Evolutionary conservation across 2,888 invertebrate genomes (phyloP).

Genomic region (Helobdella robusta): DNA sequence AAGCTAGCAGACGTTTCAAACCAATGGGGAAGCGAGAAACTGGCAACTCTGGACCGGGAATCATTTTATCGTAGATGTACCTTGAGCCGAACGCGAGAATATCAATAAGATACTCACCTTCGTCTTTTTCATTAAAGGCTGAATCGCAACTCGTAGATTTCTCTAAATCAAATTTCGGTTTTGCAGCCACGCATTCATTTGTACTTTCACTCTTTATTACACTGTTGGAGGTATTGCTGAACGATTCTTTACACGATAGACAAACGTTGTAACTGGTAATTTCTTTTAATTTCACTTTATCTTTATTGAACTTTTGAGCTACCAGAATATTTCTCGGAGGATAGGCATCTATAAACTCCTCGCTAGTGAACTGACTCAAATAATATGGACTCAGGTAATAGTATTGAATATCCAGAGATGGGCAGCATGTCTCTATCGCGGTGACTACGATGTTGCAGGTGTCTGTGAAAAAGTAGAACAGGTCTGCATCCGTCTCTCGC

Average conservation of each 20-base stretch:
- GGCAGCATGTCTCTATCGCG: constrained; percentile 59
- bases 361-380: constrained; percentile 28
- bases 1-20: constrained; percentile 53
- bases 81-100: constrained; percentile 53
- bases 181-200: too few species aligned
- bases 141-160: constrained; percentile 42
- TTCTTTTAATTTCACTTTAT: constrained; percentile 49
- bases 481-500: constrained; percentile 44
- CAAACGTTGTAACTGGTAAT: too few species aligned
- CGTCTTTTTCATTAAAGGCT: too few species aligned
- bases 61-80: constrained; percentile 51
- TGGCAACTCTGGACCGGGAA: constrained; percentile 56
- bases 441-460: constrained; percentile 59
- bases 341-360: constrained; percentile 38
- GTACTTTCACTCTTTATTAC: background rate
- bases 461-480: constrained; percentile 63
- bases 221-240: background rate
- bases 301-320: constrained; percentile 47
- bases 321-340: constrained; percentile 47
- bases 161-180: too few species aligned
- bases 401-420: constrained; percentile 61
- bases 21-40: constrained; percentile 58
- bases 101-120: constrained; percentile 55
- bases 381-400: constrained; percentile 56
- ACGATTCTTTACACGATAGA: constrained; percentile 39